A percentile compares a stretch with the other conserved stretches of the same genome.
phyloP scores from a whole-genome alignment of 2,113 vertebrate species.

The Tapirus terrestris region DNA sequence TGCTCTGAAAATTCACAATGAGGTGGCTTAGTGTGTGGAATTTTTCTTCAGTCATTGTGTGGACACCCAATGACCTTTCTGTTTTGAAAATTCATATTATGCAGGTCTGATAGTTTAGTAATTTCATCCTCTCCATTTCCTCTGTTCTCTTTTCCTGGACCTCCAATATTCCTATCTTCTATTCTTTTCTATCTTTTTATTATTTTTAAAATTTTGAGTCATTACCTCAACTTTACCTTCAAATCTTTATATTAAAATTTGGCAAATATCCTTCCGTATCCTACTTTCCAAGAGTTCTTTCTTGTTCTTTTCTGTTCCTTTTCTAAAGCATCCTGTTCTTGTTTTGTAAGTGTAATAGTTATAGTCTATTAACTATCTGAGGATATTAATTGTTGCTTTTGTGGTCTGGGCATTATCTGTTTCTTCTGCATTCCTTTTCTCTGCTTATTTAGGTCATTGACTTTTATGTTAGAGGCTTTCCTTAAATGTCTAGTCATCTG shows the following conservation, averaged over 20 bases:
- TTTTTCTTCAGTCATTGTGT: neutral
- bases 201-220: neutral
- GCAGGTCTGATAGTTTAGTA: neutral
- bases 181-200: neutral
- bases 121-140: neutral
- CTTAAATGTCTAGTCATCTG: neutral
- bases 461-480: neutral
- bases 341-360: neutral
- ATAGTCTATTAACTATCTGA: neutral
- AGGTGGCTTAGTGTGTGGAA: neutral
- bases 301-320: neutral
- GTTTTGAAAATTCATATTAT: neutral
- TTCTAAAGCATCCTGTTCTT: conserved; percentile 5
- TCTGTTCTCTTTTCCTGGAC: neutral
- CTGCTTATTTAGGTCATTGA: neutral
- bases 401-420: neutral
- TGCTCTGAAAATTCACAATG: neutral
- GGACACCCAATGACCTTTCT: neutral
- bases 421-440: neutral
- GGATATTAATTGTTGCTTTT: neutral
- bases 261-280: neutral
- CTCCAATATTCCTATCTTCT: neutral
- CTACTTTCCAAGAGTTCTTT: neutral
- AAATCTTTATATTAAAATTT: neutral
- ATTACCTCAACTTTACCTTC: neutral